Conservation (phyloP, 2,113 vertebrate genomes). For the Pristiophorus japonicus region DNA sequence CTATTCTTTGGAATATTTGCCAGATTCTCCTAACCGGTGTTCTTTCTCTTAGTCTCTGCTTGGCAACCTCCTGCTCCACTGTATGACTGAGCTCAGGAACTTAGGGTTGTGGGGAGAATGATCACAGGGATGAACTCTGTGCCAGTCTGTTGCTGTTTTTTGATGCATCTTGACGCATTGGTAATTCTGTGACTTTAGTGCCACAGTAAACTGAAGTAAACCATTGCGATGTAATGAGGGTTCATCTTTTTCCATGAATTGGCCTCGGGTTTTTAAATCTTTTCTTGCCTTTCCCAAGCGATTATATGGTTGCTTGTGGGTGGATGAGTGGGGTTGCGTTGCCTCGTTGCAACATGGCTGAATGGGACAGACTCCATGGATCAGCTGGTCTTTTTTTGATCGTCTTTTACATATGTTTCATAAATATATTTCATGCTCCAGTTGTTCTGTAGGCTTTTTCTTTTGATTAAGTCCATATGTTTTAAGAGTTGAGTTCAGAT, state of each 20-base stretch:
- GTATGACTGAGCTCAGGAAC: background rate
- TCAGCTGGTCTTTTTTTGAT: background rate
- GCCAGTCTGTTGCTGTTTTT: background rate
- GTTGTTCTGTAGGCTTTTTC: background rate
- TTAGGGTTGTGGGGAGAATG: background rate
- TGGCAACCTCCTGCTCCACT: background rate
- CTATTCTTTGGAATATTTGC: background rate
- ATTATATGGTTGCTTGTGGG: background rate
- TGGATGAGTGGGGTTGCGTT: background rate
- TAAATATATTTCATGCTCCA: background rate
- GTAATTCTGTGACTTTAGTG: background rate
- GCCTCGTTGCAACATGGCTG: background rate
- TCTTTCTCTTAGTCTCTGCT: background rate
- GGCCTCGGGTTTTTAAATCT: background rate
- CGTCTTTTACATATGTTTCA: too few relatives aligned
- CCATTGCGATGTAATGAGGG: background rate
- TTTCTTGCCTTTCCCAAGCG: background rate
- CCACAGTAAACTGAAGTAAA: background rate
- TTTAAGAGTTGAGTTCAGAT: conserved; percentile 11
- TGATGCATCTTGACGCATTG: background rate
- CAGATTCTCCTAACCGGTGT: background rate
- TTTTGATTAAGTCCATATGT: conserved; percentile 21
- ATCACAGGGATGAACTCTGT: background rate
- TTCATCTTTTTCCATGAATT: background rate
- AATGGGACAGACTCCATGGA: background rate